Evolutionary conservation across 2,113 vertebrate species (phyloP), one percentile per base, ranked within the genome.

Genomic region (Coptodon bakossiorum): DNA sequence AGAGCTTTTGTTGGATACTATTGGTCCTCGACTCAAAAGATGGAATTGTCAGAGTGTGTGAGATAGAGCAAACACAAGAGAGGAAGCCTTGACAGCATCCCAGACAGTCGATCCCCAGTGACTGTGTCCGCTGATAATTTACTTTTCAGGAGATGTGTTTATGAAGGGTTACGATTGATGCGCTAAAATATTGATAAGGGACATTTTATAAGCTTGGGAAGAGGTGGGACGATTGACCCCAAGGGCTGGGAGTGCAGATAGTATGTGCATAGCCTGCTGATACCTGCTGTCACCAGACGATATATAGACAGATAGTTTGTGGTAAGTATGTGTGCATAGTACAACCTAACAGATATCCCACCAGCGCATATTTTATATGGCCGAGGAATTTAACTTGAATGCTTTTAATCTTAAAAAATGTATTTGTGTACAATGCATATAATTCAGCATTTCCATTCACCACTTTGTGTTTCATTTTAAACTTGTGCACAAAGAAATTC

Each of bases 151-250:
- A 93, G 92, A 93, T 90, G 93, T 96, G 91, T 94, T 95, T 93
- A 93, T 93, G 89, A 91, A 93, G 85, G 92, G 92, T 94, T 94
- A 94, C 93, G 93, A 95, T 95, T 94, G 93, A 93, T 92, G 89
- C 85, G 91, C 87, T 96, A 86, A 95, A 95, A 95, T 95, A 96
- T 96, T 96, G 93, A 96, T 96, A 90, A 29, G 85, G 93, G 86
- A 95, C 93, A 96, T 95, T 95, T 94, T 93, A 92, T 91, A 86
- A 93, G 92, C 91, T 92, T 81, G 85, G 88, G 79, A 80, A 92
- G 90, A 90, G 90, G 92, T 87, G 86, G 82, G 87, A 82, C 81
- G 29, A 66, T 92, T 95, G 94, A 94, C 93, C 93, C 90, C 63
- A 80, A 71, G 89, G 59, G 31, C 87, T 61, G 71, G 6, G 9